These are phyloP conservation scores for Regulus satrapa DNA, from an alignment of 2,113 vertebrate species.

Conservation along the genomic window DNA sequence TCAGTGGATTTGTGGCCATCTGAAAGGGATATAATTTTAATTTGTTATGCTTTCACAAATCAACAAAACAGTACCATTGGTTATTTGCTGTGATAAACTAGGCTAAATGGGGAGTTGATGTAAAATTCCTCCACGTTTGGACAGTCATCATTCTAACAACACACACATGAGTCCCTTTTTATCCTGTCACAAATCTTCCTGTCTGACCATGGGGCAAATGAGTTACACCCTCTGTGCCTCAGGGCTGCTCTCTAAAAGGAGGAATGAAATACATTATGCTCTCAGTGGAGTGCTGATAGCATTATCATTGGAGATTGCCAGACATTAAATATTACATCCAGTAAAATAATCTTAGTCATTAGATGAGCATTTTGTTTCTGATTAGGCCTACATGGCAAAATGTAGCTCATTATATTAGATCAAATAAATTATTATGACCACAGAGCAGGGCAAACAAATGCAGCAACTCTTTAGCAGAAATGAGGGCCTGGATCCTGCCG, in stretches of 20 bases:
- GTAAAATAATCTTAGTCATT: background rate
- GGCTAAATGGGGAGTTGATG: background rate
- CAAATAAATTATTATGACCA: background rate
- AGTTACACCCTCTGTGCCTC: background rate
- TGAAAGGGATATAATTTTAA: background rate
- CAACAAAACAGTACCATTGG: background rate
- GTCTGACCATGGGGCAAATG: background rate
- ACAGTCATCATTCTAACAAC: background rate
- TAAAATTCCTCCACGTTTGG: background rate
- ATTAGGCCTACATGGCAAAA: background rate
- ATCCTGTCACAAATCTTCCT: background rate
- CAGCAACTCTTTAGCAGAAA: background rate
- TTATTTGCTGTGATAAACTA: background rate
- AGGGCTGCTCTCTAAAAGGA: background rate
- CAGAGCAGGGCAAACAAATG: background rate
- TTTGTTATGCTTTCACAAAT: background rate
- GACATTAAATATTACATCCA: background rate
- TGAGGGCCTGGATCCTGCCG: background rate
- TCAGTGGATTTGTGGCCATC: background rate
- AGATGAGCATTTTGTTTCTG: background rate
- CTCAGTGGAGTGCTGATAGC: background rate
- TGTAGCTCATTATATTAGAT: background rate
- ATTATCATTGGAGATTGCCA: background rate
- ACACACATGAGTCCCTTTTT: background rate
- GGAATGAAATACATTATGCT: background rate